A percentile compares a stretch with the other conserved stretches of the same genome.
These are phyloP conservation scores for Scelioninae gen. 2 DNA, from an alignment of 2,888 invertebrate species.

Conservation along the genomic window DNA sequence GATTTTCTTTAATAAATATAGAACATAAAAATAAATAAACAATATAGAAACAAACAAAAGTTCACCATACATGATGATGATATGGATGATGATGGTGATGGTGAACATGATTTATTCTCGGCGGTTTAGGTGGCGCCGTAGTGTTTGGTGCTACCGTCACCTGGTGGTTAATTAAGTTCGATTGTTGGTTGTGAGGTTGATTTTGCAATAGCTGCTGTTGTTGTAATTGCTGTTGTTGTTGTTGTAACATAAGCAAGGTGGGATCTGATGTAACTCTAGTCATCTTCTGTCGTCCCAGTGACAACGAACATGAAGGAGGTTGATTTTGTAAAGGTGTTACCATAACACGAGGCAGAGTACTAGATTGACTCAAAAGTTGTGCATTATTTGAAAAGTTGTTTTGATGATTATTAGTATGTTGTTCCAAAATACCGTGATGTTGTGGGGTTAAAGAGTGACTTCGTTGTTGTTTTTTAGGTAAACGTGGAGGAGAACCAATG, in stretches of 20 bases:
- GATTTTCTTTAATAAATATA: neutral
- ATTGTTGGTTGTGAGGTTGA: constrained; percentile 58
- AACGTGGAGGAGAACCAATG: constrained; percentile 72
- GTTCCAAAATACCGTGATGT: constrained; percentile 62
- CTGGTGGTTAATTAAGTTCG: constrained; percentile 65
- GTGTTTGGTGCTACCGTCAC: constrained; percentile 61
- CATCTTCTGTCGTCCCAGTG: constrained; percentile 73
- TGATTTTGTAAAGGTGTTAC: constrained; percentile 70
- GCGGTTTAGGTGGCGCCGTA: constrained; percentile 80
- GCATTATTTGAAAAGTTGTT: constrained; percentile 31
- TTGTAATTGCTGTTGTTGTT: constrained; percentile 64
- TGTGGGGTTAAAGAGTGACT: constrained; percentile 87
- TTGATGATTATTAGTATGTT: constrained; percentile 57
- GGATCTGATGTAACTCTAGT: constrained; percentile 78
- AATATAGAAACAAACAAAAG: constrained; percentile 28
- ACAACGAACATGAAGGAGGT: constrained; percentile 71
- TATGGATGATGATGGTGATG: constrained; percentile 64
- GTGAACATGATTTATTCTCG: constrained; percentile 77
- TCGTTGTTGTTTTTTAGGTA: constrained; percentile 80
- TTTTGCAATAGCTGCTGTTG: constrained; percentile 62
- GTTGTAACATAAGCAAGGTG: constrained; percentile 59
- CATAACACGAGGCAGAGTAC: constrained; percentile 69
- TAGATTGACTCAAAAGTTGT: constrained; percentile 64
- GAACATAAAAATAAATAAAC: neutral
- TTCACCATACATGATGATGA: constrained; percentile 63